Evolutionary conservation across 2,888 invertebrate species (phyloP).

Genomic region (Dicyrtoma fusca): DNA sequence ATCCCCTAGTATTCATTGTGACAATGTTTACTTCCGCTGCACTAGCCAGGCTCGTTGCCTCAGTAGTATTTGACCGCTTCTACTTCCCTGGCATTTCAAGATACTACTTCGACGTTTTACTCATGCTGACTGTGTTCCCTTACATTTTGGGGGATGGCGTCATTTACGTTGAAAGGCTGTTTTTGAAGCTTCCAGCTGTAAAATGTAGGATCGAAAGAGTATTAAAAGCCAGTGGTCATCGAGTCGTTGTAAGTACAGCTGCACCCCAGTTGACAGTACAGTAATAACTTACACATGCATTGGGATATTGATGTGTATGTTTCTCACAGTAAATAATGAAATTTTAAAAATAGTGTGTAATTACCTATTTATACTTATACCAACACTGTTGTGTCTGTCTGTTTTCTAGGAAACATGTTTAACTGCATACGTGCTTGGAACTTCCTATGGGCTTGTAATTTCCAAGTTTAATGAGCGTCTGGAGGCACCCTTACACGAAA

Average conservation of each 20-base stretch:
- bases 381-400: neutral
- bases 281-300: neutral
- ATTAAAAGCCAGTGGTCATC: neutral
- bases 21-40: neutral
- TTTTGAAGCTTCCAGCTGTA: neutral
- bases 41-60: neutral
- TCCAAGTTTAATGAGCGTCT: neutral
- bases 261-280: no score
- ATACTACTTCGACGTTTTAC: slow-evolving; percentile 10
- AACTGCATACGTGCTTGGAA: neutral
- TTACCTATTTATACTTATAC: neutral
- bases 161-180: neutral
- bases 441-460: slow-evolving; percentile 11
- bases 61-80: neutral
- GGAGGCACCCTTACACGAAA: neutral
- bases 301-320: neutral
- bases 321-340: no score
- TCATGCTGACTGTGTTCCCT: slow-evolving; percentile 7
- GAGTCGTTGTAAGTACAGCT: neutral
- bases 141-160: slow-evolving; percentile 11
- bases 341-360: neutral
- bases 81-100: neutral
- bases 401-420: neutral
- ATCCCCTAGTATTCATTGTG: slow-evolving; percentile 2
- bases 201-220: no score